Conservation (phyloP, 2,888 invertebrate species). For the Congeria kusceri region DNA sequence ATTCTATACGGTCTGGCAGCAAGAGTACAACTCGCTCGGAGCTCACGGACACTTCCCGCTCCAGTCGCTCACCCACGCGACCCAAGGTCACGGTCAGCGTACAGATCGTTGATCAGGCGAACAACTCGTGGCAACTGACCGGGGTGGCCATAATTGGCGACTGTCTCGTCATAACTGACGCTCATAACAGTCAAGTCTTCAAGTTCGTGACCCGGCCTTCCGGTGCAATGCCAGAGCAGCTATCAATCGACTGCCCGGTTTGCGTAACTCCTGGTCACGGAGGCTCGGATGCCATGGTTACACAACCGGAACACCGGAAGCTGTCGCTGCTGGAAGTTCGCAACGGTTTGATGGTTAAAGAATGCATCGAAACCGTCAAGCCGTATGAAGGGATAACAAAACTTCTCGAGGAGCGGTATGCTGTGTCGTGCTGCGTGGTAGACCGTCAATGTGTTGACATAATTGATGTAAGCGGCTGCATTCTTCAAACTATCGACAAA, state of each 20-base stretch:
- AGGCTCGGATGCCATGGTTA: conserved; percentile 58
- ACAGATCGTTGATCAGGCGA: conserved; percentile 45
- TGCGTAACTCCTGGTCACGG: conserved; percentile 52
- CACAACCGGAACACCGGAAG: conserved; percentile 66
- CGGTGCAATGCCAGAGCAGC: conserved; percentile 27
- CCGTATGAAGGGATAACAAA: conserved; percentile 68
- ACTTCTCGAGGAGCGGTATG: conserved; percentile 56
- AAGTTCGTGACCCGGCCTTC: conserved; percentile 47
- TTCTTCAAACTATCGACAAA: conserved; percentile 61
- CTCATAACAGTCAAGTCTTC: conserved; percentile 62
- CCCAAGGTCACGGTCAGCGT: conserved; percentile 59
- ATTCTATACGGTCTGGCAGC: conserved; percentile 9
- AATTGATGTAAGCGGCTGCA: conserved; percentile 53
- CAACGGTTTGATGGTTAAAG: conserved; percentile 44
- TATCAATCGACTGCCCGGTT: conserved; percentile 63
- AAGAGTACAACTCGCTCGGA: conserved; percentile 24
- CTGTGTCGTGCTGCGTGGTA: conserved; percentile 64
- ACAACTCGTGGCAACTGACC: conserved; percentile 68
- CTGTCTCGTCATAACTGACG: conserved; percentile 59
- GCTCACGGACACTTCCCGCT: conserved; percentile 8
- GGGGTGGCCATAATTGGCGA: conserved; percentile 62
- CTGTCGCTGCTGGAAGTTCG: conserved; percentile 57
- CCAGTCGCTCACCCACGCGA: conserved; percentile 1
- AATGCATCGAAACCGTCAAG: conserved; percentile 60
- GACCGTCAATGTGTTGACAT: conserved; percentile 66